Percentiles rank a stretch among this genome's conserved stretches.
These are phyloP conservation scores for Gallinago stenura DNA, from an alignment of 2,797 vertebrate genomes.

Conservation along the genomic window DNA sequence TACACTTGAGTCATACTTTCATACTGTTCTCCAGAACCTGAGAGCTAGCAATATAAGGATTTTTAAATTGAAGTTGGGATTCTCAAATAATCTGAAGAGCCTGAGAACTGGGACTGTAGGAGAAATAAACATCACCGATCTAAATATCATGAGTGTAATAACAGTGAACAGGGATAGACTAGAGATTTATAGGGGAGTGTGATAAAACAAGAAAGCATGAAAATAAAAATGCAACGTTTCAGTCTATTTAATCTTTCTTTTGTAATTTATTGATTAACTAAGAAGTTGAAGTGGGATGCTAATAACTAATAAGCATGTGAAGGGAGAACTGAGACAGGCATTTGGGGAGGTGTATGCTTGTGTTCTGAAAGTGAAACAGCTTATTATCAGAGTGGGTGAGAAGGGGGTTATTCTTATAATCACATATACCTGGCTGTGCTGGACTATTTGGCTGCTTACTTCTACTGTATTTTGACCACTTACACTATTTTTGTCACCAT, in stretches of 20 bases:
- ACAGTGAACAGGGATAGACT: background rate
- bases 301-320: background rate
- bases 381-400: background rate
- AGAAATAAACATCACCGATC: constrained; percentile 45
- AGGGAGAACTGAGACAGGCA: background rate
- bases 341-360: background rate
- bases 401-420: background rate
- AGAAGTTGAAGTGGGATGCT: background rate
- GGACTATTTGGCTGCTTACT: background rate
- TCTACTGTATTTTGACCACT: background rate
- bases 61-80: constrained; percentile 53
- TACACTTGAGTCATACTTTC: constrained; percentile 43
- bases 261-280: background rate
- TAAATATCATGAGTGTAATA: background rate
- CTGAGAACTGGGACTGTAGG: background rate
- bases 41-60: constrained; percentile 36
- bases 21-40: constrained; percentile 19
- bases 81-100: constrained; percentile 47
- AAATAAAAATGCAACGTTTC: background rate
- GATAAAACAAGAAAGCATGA: background rate
- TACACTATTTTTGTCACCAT: background rate
- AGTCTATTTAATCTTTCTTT: background rate
- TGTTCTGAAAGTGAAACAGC: background rate
- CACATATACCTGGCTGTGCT: background rate
- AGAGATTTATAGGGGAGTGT: background rate